These are phyloP conservation scores for Noctua janthina DNA, from an alignment of 2,888 invertebrate genomes.

Conservation along the genomic window DNA sequence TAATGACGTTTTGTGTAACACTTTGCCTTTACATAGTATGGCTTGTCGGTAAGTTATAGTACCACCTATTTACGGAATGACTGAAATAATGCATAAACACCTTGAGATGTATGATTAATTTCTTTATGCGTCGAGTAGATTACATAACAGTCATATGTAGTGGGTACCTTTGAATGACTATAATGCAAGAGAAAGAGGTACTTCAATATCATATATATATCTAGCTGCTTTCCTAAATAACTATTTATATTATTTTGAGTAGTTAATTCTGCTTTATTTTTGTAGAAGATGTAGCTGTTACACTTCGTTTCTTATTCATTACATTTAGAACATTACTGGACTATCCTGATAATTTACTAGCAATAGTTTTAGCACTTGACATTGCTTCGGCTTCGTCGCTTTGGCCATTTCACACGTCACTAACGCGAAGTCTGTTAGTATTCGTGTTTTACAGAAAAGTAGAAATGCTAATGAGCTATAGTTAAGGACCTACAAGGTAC, in stretches of 20 bases:
- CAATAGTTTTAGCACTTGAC: conserved; percentile 31
- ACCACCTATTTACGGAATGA: conserved; percentile 32
- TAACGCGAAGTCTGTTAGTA: conserved; percentile 5
- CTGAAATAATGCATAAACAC: conserved; percentile 26
- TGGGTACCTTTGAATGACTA: conserved; percentile 9
- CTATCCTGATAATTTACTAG: conserved; percentile 19
- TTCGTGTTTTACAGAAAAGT: conserved; percentile 23
- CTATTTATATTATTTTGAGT: conserved; percentile 32
- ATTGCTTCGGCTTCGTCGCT: conserved; percentile 20
- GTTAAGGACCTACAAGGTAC: conserved; percentile 19
- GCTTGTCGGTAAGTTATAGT: conserved; percentile 39
- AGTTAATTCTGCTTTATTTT: conserved; percentile 30
- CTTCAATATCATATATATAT: neutral
- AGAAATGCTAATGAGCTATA: conserved; percentile 24
- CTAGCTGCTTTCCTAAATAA: conserved; percentile 41
- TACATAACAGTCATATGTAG: conserved; percentile 36
- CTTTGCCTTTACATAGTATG: conserved; percentile 5
- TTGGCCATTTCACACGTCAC: conserved; percentile 20
- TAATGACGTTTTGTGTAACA: conserved; percentile 12
- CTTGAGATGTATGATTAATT: conserved; percentile 42
- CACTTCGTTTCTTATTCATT: conserved; percentile 17
- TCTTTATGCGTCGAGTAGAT: conserved; percentile 35
- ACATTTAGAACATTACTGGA: conserved; percentile 28
- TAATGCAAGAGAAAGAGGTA: conserved; percentile 34
- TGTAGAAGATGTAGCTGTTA: conserved; percentile 38